Percentiles rank a stretch among this genome's conserved stretches.
Conservation (phyloP, 2,888 invertebrate genomes). For the Petrolisthes cinctipes region DNA sequence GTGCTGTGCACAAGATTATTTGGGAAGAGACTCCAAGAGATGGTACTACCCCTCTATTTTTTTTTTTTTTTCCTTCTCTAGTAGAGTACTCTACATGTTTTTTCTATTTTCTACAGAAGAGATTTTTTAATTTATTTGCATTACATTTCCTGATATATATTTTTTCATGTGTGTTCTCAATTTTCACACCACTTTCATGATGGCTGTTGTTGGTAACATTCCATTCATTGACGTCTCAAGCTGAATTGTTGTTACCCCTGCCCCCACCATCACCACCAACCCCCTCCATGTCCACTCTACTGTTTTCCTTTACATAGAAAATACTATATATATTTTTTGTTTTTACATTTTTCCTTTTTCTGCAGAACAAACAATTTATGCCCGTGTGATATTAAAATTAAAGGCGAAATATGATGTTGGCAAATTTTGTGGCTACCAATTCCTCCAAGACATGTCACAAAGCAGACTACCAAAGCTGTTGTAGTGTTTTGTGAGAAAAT, state of each 20-base stretch:
- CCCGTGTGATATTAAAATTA: conserved; percentile 55
- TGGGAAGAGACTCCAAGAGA: conserved; percentile 55
- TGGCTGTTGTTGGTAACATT: conserved; percentile 63
- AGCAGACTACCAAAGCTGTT: too few species aligned
- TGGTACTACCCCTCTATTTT: conserved; percentile 49
- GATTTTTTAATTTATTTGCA: conserved; percentile 61
- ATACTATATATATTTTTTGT: not conserved
- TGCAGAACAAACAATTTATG: conserved; percentile 43
- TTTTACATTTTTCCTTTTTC: conserved; percentile 16
- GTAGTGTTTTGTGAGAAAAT: too few species aligned
- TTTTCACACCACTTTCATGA: conserved; percentile 62
- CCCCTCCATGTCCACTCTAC: not conserved
- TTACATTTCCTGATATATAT: conserved; percentile 63
- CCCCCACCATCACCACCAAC: conserved; percentile 3
- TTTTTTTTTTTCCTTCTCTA: not conserved
- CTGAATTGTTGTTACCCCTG: conserved; percentile 34
- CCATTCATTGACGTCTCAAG: conserved; percentile 60
- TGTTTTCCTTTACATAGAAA: not conserved
- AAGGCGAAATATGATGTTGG: not conserved
- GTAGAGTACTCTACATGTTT: not conserved
- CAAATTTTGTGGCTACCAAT: too few species aligned
- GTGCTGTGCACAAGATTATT: conserved; percentile 63
- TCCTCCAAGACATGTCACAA: too few species aligned
- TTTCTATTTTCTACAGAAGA: conserved; percentile 53
- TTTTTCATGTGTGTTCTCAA: conserved; percentile 30